Evolutionary conservation across 2,113 vertebrate species (phyloP).

Genomic region (Chloropsis hardwickii): DNA sequence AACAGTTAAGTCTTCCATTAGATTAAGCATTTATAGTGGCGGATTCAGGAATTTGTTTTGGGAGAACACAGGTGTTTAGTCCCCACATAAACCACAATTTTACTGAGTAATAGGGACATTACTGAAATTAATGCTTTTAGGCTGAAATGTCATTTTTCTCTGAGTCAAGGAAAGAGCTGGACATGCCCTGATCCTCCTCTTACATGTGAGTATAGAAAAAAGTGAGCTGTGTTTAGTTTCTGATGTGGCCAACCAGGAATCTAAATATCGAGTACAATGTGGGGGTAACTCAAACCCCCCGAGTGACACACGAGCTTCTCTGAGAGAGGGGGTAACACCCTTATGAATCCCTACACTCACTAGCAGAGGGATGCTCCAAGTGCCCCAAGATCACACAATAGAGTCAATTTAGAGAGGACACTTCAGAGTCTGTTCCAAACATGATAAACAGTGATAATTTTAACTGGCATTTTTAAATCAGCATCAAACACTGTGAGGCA

Average conservation of each 20-base stretch:
- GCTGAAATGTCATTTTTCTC: neutral
- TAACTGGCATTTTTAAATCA: neutral
- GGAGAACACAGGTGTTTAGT: neutral
- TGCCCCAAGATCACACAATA: neutral
- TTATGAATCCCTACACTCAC: neutral
- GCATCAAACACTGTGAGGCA: neutral
- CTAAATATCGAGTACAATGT: rapidly evolving
- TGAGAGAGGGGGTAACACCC: neutral
- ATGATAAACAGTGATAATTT: neutral
- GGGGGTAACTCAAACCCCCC: neutral
- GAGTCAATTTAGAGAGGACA: neutral
- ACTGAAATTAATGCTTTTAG: neutral
- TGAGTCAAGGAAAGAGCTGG: neutral
- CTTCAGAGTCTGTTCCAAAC: neutral
- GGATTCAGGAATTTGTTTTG: neutral
- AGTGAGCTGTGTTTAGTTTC: neutral
- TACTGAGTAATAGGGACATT: neutral
- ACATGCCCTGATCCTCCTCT: neutral
- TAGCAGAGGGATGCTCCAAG: neutral
- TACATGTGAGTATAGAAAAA: neutral
- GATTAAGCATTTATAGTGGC: neutral
- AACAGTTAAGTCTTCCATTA: neutral
- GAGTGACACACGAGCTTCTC: neutral
- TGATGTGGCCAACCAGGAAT: neutral
- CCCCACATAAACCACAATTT: neutral